Base-by-base conservation (phyloP, 2,797 vertebrate species). In the Paratrypauchen microcephalus region DNA sequence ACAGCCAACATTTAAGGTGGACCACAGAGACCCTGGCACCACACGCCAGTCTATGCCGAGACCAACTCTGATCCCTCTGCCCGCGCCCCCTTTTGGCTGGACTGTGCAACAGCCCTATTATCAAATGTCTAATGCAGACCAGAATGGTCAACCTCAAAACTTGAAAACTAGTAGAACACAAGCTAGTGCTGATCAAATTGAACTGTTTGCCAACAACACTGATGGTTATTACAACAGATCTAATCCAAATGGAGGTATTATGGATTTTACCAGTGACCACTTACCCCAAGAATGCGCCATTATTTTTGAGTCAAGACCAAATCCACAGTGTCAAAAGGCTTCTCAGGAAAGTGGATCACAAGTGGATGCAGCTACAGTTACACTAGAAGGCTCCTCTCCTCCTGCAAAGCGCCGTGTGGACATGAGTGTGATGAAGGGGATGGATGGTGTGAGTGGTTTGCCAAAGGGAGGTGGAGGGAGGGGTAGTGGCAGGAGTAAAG, bases 1-100 rank as follows among this genome's bases (percentile, higher is more conserved):
- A 11, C 81, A 84, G 48, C 88, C 84, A 72, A 89, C 91, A 8
- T 89, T 88, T 28, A 45, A 59, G 7, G 45, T n/a, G 48, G 70
- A 48, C 69, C 69, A 15, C 18, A 80, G 65, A 71, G 55, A 50
- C 24, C 15, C 15, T 28, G 4, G 5, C 13, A 74, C 19, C 19
- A 19, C 48, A 7, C 19, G 9, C 18, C 18, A 2, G 9, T 50
- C 41, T 15, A 15, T 45, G 13, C 41, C 41, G 16, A 45, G 13
- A 13, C 41, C 41, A 15, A 45, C 13, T 4, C 13, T 13, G 0
- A 6, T 12, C 55, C 30, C n/a, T 65, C 24, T 21, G 12, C 32
- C 64, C 2, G 30, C 60, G 50, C 55, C 64, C 4, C 30, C 56
- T 26, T 15, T 28, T 30, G 54, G 21, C 12, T 2, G 23, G 11